phyloP scores from a whole-genome alignment of 2,888 invertebrate genomes.

The Thereva nobilitata region DNA sequence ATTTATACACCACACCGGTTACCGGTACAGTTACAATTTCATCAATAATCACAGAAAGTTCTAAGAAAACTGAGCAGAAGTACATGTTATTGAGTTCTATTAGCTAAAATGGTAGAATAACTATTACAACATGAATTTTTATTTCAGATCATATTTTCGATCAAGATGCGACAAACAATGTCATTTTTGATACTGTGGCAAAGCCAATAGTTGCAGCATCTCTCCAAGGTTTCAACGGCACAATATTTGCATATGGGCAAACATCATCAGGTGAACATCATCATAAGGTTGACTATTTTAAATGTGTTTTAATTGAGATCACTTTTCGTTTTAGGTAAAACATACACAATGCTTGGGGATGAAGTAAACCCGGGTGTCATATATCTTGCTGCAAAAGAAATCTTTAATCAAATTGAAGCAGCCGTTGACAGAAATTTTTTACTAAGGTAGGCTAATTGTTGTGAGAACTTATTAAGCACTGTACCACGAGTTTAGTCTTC shows the following conservation, averaged over 20 bases:
- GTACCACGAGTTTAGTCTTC: too few species aligned
- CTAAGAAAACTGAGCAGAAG: neutral
- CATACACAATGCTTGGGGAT: constrained; percentile 81
- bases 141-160: constrained; percentile 74
- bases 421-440: constrained; percentile 73
- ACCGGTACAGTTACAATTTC: too few species aligned
- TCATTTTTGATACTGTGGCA: constrained; percentile 70
- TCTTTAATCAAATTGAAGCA: constrained; percentile 69
- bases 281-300: neutral
- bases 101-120: too few species aligned
- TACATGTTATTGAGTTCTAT: too few species aligned
- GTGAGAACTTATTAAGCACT: constrained; percentile 5
- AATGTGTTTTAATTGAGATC: neutral
- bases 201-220: constrained; percentile 73
- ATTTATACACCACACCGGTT: too few species aligned
- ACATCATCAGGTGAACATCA: constrained; percentile 73
- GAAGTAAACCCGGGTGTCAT: constrained; percentile 73
- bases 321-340: constrained; percentile 62
- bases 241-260: constrained; percentile 90
- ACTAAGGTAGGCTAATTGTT: constrained; percentile 61
- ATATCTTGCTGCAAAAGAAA: constrained; percentile 69
- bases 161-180: constrained; percentile 62
- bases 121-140: neutral
- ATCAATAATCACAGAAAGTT: neutral
- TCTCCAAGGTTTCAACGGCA: constrained; percentile 79